Evolutionary conservation across 2,888 invertebrate genomes (phyloP), one percentile per base, ranked within the genome.

Genomic region (Portevinia maculata): DNA sequence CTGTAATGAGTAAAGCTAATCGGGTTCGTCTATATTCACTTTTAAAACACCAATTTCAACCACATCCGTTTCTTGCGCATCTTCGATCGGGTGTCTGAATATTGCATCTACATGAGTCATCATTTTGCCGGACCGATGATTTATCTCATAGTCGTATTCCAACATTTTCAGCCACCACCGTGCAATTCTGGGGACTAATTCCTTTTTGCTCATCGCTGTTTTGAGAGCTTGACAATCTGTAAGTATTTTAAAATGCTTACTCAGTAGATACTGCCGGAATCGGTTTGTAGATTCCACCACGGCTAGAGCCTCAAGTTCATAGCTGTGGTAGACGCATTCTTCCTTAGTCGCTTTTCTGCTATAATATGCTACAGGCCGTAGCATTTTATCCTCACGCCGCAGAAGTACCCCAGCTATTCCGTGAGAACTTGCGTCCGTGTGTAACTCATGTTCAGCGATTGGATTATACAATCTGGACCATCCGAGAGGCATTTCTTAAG

Each of bases 131-230:
- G 75, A 46, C 7, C 84, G 62, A 60, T 84, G 85, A 7, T 74
- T 64, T 4, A 85, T 48, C 4, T 44, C 32, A 21, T 74, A 50
- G 21, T 85, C 74, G 1, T 60, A 84, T n/a, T 85, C 81, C 11
- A 73, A 64, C 52, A 85, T 79, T 0, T 30, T 44, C 0, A 85
- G 24, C 78, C 76, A 84, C 84, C 84, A 84, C 1, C 85, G 28
- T 0, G 81, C 75, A 3, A 85, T 85, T 28, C 84, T 6, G 0
- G 70, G 69, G 0, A 73, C 48, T 3, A 81, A 13, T 17, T 84
- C 76, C 6, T 65, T 64, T 59, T 83, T 81, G 7, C 67, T n/a
- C 73, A 78, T 81, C 2, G 84, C 52, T 0, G 84, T 76, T 30
- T 79, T 83, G 0, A 84, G 19, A 0, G 83, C n/a, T n/a, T n/a